Evolutionary conservation across 2,888 invertebrate species (phyloP), one percentile per base, ranked within the genome.

Genomic region (Drosophila setosimentum): DNA sequence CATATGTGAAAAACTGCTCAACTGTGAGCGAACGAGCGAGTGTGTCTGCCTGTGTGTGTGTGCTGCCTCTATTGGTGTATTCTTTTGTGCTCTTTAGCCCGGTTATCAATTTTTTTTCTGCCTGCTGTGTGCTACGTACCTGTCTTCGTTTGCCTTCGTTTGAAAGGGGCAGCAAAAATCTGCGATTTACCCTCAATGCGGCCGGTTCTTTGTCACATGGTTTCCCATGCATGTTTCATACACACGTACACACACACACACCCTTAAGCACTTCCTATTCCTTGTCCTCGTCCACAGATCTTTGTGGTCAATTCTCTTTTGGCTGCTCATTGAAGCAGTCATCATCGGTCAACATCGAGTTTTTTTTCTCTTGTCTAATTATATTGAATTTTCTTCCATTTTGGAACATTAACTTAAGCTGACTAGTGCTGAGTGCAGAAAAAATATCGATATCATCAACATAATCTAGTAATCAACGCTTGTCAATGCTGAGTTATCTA

Each of bases 1-100:
- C 87, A 87, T 87, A 89, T 89, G 89, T 78, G 85, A 61, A 80
- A 89, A 71, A 71, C 68, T 53, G 73, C 79, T 83, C 78, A 75
- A 83, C 48, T 58, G 27, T 37, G 37, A 33, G 54, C 24, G 37
- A 29, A 45, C 29, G 16, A 53, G 42, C 54, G 37, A 57, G 42
- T 48, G 48, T 33, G 18, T 40, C 37, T 62, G 61, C 35, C 64
- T 55, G 61, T 55, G 45, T 21, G 45, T 11, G n/a, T 45, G 45
- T 45, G 27, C 24, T 55, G 54, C n/a, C 13, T 37, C 55, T 71
- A 70, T 76, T 86, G 81, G 78, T 80, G 84, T 74, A 50, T 87
- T 64, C 61, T 66, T 79, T 88, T 75, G 53, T 75, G 54, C 32
- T 40, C 51, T 40, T 55, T 13, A 27, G 24, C 55, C 45, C 42